Conservation (phyloP, 2,113 vertebrate species). For the Poicephalus meyeri region DNA sequence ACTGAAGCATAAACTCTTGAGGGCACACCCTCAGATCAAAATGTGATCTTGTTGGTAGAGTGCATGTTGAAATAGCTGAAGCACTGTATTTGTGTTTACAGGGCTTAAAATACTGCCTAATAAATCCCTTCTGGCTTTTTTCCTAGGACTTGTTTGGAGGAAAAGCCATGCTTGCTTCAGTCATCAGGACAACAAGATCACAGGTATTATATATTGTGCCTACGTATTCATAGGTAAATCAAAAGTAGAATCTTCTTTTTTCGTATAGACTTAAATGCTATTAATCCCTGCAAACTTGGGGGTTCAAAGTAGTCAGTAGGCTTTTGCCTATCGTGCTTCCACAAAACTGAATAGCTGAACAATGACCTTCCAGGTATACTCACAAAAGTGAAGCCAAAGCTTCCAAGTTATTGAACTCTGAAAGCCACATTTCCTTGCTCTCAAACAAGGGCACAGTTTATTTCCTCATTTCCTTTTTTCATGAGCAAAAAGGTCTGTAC, state of each 20-base stretch:
- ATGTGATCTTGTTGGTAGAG: background rate
- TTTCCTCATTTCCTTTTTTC: background rate
- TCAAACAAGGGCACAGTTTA: background rate
- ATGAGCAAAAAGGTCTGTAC: background rate
- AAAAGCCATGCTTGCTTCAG: slow-evolving; percentile 86
- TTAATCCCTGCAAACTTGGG: background rate
- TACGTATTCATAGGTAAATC: background rate
- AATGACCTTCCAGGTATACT: background rate
- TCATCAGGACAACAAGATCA: slow-evolving; percentile 85
- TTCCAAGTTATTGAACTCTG: background rate
- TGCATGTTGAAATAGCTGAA: background rate
- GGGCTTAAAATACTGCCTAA: background rate
- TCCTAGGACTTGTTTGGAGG: slow-evolving; percentile 71
- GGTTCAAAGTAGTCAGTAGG: background rate
- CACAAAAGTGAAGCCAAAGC: background rate
- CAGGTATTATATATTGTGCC: slow-evolving; percentile 79
- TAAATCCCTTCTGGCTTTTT: background rate
- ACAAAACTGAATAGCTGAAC: background rate
- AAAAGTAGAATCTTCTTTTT: background rate
- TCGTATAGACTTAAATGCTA: background rate
- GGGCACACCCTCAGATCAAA: background rate
- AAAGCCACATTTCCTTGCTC: background rate
- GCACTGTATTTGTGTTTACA: background rate
- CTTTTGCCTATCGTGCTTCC: background rate
- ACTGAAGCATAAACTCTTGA: background rate